Conservation (phyloP, 1,140 invertebrate species). For the Drosophila sp. region DNA sequence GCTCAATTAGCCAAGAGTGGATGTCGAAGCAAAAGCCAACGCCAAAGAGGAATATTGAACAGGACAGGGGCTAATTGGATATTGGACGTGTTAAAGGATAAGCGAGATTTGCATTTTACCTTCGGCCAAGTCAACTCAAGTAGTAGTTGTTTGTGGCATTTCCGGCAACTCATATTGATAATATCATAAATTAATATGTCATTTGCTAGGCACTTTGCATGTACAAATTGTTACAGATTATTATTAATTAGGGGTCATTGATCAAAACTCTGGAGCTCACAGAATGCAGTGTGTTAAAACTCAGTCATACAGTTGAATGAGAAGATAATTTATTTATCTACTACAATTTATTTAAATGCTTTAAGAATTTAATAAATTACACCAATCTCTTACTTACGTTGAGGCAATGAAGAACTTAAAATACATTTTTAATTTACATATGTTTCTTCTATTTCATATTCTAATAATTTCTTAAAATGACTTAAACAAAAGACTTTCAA, state of each 20-base stretch:
- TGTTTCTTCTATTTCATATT: too few relatives aligned
- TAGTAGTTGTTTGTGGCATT: conserved; percentile 16
- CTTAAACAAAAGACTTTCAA: too few relatives aligned
- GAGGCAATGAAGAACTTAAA: too few relatives aligned
- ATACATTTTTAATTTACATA: too few relatives aligned
- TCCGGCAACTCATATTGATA: conserved; percentile 20
- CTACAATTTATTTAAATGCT: too few relatives aligned
- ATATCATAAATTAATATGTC: conserved; percentile 44
- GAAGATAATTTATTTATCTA: too few relatives aligned
- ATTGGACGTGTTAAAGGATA: conserved; percentile 30
- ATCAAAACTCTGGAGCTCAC: conserved; percentile 29
- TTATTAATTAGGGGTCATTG: conserved; percentile 53
- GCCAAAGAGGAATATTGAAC: conserved; percentile 24
- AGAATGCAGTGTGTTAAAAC: not conserved
- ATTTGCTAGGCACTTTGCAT: conserved; percentile 32
- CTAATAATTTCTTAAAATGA: too few relatives aligned
- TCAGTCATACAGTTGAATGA: too few relatives aligned
- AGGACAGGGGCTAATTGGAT: conserved; percentile 27
- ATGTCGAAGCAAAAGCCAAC: not conserved
- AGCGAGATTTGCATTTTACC: conserved; percentile 34
- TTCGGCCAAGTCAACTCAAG: conserved; percentile 15
- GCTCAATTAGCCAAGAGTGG: conserved; percentile 51
- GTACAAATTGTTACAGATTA: conserved; percentile 48
- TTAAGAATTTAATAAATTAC: too few relatives aligned
- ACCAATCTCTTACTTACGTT: too few relatives aligned